Evolutionary conservation across 37 sponge, comb jelly and placozoan genomes (phyloP).

Genomic region (Axinella damicornis): DNA sequence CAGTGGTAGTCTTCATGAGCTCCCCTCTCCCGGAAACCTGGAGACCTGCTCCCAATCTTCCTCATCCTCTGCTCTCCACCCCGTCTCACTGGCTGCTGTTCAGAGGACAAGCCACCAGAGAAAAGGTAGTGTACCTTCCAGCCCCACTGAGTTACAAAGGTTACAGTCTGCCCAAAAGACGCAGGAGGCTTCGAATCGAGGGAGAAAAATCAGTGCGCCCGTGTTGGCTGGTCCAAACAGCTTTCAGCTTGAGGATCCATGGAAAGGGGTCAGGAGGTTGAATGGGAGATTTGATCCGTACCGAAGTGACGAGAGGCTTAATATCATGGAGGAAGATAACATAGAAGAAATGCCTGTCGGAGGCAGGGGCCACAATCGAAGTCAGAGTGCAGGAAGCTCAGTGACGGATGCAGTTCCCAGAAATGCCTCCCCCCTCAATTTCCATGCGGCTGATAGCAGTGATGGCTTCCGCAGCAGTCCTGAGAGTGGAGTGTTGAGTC

Average conservation of each 20-base stretch:
- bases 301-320: not conserved
- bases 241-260: not conserved
- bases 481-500: too few species aligned
- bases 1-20: not conserved
- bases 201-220: slow-evolving; percentile 24
- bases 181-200: too few species aligned
- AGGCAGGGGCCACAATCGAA: not conserved
- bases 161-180: too few species aligned
- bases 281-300: not conserved
- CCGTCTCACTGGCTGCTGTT: slow-evolving; percentile 42
- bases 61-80: slow-evolving; percentile 60
- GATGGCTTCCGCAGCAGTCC: too few species aligned
- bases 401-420: not conserved
- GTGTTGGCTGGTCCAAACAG: not conserved
- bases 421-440: too few species aligned
- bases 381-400: not conserved
- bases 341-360: too few species aligned
- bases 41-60: slow-evolving; percentile 52
- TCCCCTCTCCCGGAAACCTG: slow-evolving; percentile 21
- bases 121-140: not conserved
- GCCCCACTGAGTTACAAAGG: too few species aligned
- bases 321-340: not conserved
- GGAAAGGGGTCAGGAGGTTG: not conserved
- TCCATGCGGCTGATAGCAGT: too few species aligned
- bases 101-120: not conserved